These are phyloP conservation scores for Microcebus tavaratra DNA, from an alignment of 2,113 vertebrate genomes.

Conservation along the genomic window DNA sequence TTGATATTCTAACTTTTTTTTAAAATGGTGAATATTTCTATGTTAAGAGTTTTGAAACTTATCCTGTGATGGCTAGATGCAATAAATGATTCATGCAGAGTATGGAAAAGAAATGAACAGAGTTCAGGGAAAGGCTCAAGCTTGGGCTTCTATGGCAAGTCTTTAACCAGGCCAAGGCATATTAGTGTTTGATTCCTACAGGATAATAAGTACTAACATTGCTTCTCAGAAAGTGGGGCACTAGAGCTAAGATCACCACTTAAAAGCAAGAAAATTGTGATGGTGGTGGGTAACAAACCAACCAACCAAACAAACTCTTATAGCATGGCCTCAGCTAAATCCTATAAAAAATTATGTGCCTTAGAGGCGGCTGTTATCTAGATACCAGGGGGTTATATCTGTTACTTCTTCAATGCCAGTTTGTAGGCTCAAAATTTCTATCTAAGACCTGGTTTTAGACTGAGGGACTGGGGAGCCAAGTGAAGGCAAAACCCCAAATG, in stretches of 20 bases:
- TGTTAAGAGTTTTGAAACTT: neutral
- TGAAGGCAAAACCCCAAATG: neutral
- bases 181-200: neutral
- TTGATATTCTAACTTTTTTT: neutral
- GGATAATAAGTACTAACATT: neutral
- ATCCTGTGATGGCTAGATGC: neutral
- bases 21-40: neutral
- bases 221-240: neutral
- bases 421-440: neutral
- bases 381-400: neutral
- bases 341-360: fast-evolving
- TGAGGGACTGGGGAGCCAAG: neutral
- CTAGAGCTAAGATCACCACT: neutral
- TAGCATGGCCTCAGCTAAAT: no score
- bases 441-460: neutral
- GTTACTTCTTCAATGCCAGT: fast-evolving
- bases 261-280: neutral
- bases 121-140: neutral
- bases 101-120: neutral
- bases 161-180: neutral
- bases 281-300: neutral
- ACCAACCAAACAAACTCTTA: neutral
- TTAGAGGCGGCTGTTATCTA: neutral
- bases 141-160: neutral
- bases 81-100: neutral